A percentile compares a stretch with the other conserved stretches of the same genome.
Evolutionary conservation across 2,888 invertebrate genomes (phyloP).

Genomic region (Polia nebulosa): DNA sequence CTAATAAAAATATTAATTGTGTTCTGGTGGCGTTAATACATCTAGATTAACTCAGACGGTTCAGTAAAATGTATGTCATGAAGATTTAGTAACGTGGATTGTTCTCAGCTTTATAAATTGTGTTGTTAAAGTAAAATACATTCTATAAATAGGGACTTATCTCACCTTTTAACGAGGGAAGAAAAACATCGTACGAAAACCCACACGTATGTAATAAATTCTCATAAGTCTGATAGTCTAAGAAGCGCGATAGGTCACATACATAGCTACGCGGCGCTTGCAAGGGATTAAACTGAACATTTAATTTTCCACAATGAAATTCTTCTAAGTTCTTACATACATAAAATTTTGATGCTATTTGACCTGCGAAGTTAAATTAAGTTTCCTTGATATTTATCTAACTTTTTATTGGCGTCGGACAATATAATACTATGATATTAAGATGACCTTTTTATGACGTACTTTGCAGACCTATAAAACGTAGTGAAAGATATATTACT

Average conservation of each 20-base stretch:
- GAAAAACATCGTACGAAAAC: slow-evolving; percentile 42
- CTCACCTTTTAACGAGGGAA: slow-evolving; percentile 34
- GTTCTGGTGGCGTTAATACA: neutral
- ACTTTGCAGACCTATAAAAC: slow-evolving; percentile 31
- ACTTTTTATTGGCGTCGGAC: slow-evolving; percentile 40
- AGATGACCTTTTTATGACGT: slow-evolving; percentile 49
- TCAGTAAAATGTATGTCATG: slow-evolving; percentile 1
- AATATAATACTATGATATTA: slow-evolving; percentile 43
- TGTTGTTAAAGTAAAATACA: slow-evolving; percentile 22
- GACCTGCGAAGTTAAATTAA: slow-evolving; percentile 57
- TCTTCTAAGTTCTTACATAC: slow-evolving; percentile 23
- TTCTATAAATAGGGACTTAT: slow-evolving; percentile 41
- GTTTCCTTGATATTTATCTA: slow-evolving; percentile 39
- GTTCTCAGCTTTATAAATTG: slow-evolving; percentile 17
- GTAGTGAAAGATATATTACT: slow-evolving; percentile 34
- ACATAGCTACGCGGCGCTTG: slow-evolving; percentile 32
- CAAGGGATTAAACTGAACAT: slow-evolving; percentile 38
- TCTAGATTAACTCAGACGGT: neutral
- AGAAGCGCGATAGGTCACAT: slow-evolving; percentile 51
- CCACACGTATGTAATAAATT: slow-evolving; percentile 56
- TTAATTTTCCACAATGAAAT: slow-evolving; percentile 46
- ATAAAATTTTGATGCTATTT: slow-evolving; percentile 43
- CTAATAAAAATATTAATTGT: neutral
- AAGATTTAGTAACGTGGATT: neutral
- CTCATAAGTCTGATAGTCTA: slow-evolving; percentile 48